Evolutionary conservation across 1,140 invertebrate genomes (phyloP), one percentile per base, ranked within the genome.

Genomic region (Eupristina koningsbergeri): DNA sequence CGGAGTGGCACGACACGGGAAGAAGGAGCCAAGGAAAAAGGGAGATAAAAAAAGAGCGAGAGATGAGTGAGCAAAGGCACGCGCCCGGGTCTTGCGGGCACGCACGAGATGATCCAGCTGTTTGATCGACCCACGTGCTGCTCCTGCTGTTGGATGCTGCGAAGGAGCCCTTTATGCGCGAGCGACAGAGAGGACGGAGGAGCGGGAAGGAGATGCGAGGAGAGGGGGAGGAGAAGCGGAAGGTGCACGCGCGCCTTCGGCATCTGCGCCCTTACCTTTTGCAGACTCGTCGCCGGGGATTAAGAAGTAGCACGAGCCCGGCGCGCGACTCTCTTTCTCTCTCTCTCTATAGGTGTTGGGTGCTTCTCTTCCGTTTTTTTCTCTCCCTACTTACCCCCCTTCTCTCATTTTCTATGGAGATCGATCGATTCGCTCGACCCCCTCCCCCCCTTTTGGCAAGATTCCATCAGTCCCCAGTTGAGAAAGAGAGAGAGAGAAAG

Each of bases 161-260:
- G 67, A 53, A 80, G 36, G 8, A 34, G 15, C 36, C 36, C 67
- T 71, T 41, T 71, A 71, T 71, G 67, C 67, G 67, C 36, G 19
- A 74, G 53, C 34, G 69, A 39, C 84, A 69, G 79, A 85, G 86
- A 84, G 86, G 86, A 85, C 83, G 81, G 78, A 1, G 0, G 1
- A 22, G 3, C 81, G 86, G 85, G 85, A 81, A 84, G 88, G 89
- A 88, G 90, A 90, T 83, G 86, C 80, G 13, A 26, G 53, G 13
- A 58, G 53, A 58, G 26, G 19, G 26, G 81, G 85, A 85, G 85
- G 83, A 84, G 88, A 89, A 88, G 90, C 90, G 87, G 83, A 58
- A 86, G 73, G 73, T 87, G 87, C 87, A 88, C 88, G 91, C 29
- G 74, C 89, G 91, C n/a, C 45, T 47, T 34, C 19, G 74, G 47